These are phyloP conservation scores for Morus bassanus DNA, from an alignment of 2,797 vertebrate species.

Conservation along the genomic window DNA sequence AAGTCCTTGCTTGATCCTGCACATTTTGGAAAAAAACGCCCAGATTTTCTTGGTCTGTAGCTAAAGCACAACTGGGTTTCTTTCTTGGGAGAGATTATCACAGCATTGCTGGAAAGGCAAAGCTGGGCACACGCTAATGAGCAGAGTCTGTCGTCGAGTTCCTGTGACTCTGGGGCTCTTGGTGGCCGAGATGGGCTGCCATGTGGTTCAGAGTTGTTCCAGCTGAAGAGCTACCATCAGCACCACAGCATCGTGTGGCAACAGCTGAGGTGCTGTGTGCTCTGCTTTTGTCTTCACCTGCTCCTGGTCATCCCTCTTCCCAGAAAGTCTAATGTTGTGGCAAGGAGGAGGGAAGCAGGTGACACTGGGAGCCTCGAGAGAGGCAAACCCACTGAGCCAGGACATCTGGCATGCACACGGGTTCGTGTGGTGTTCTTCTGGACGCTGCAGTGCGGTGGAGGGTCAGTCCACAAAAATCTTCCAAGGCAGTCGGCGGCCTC, in stretches of 20 bases:
- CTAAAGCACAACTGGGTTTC: background rate
- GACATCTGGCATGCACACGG: fast-evolving
- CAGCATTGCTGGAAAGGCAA: background rate
- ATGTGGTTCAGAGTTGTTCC: background rate
- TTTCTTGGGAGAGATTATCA: background rate
- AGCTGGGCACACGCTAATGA: background rate
- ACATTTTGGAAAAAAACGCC: background rate
- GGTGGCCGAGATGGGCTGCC: background rate
- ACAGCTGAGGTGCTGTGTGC: background rate
- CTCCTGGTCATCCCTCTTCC: background rate
- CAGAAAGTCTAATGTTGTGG: background rate
- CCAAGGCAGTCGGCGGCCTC: background rate
- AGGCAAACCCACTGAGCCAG: background rate
- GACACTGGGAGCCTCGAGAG: background rate
- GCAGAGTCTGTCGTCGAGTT: background rate
- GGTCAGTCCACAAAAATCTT: background rate
- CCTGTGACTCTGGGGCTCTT: background rate
- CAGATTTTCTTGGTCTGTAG: background rate
- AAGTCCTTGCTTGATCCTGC: background rate
- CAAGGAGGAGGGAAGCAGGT: background rate
- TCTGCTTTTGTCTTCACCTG: background rate
- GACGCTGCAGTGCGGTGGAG: background rate
- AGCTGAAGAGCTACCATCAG: background rate
- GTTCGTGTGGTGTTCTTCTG: background rate
- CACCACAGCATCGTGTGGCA: fast-evolving